phyloP scores from a whole-genome alignment of 2,888 invertebrate genomes.

The Apotomis capreana region DNA sequence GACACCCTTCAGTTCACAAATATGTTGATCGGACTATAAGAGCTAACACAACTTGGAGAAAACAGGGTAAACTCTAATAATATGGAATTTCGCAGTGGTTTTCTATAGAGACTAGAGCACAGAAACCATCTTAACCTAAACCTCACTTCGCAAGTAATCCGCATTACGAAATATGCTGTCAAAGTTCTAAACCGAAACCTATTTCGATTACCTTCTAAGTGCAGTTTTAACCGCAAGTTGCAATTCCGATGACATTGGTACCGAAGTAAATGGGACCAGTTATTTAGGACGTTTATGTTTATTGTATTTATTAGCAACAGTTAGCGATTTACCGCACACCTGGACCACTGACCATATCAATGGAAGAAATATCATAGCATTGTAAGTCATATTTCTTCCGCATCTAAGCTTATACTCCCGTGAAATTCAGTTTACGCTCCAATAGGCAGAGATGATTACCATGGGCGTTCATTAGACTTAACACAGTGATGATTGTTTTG shows the following conservation, averaged over 20 bases:
- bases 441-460: constrained; percentile 53
- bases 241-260: constrained; percentile 29
- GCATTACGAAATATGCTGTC: constrained; percentile 2
- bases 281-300: constrained; percentile 52
- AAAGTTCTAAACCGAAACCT: constrained; percentile 10
- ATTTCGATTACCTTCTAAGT: constrained; percentile 20
- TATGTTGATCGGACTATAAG: too few species aligned
- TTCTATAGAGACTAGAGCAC: neutral
- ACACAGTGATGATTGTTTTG: constrained; percentile 49
- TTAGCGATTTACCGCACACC: constrained; percentile 63
- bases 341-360: constrained; percentile 59
- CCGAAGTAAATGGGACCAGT: constrained; percentile 36
- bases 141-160: neutral
- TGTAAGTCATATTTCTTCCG: constrained; percentile 44
- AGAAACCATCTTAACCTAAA: neutral
- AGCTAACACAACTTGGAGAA: neutral
- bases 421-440: constrained; percentile 48
- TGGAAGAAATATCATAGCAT: constrained; percentile 33
- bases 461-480: constrained; percentile 58
- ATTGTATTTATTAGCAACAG: constrained; percentile 60
- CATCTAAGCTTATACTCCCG: constrained; percentile 45
- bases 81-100: too few species aligned
- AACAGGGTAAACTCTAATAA: neutral
- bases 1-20: too few species aligned
- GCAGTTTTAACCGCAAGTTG: constrained; percentile 13